Evolutionary conservation across 2,888 invertebrate genomes (phyloP).

Genomic region (Stenodera caucasica): DNA sequence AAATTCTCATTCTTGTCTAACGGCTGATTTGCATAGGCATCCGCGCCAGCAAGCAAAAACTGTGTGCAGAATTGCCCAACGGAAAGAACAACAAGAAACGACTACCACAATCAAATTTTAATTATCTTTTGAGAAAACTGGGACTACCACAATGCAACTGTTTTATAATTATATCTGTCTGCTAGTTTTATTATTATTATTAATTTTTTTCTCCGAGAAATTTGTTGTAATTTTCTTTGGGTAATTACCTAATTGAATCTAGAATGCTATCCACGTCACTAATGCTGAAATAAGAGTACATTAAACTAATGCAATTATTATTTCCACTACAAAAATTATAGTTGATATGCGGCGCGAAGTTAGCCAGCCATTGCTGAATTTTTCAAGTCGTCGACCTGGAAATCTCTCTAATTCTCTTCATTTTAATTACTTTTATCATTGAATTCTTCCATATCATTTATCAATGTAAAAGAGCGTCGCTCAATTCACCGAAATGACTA

Average conservation of each 20-base stretch:
- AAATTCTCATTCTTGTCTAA: background rate
- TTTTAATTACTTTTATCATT: background rate
- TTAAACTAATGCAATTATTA: slow-evolving; percentile 19
- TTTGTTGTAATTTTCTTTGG: background rate
- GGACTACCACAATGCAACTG: slow-evolving; percentile 9
- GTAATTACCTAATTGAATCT: slow-evolving; percentile 9
- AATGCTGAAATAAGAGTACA: slow-evolving; percentile 12
- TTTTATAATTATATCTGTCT: background rate
- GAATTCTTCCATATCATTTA: background rate
- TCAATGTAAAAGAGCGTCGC: background rate
- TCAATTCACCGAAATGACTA: slow-evolving; percentile 14
- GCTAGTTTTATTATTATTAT: background rate
- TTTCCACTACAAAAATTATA: slow-evolving; percentile 22
- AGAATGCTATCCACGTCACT: background rate
- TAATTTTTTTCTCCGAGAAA: background rate
- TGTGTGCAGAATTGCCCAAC: background rate
- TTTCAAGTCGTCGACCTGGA: slow-evolving; percentile 25
- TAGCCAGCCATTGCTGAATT: slow-evolving; percentile 15
- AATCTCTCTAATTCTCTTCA: slow-evolving; percentile 9
- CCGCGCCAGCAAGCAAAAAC: background rate
- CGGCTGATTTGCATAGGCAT: background rate
- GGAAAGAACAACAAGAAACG: background rate
- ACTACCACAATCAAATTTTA: background rate
- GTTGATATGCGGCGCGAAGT: slow-evolving; percentile 18
- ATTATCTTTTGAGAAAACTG: background rate